These are phyloP conservation scores for Sylvia atricapilla DNA, from an alignment of 2,113 vertebrate species.

Conservation along the genomic window DNA sequence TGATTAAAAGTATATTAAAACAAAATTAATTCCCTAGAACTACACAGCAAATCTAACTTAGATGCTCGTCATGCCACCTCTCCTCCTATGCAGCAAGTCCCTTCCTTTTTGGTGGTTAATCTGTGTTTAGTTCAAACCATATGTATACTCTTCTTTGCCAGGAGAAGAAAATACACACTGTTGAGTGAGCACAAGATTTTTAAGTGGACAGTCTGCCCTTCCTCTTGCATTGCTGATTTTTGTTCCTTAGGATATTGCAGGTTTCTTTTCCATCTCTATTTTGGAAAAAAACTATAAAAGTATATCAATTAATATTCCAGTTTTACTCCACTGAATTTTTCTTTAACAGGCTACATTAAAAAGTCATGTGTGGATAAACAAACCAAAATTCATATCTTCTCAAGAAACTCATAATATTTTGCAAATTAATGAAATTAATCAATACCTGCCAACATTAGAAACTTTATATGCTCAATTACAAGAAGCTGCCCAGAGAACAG, in stretches of 20 bases:
- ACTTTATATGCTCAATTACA: not conserved
- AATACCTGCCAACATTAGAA: not conserved
- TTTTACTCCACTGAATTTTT: not conserved
- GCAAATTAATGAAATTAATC: not conserved
- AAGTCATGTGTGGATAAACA: not conserved
- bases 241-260: not conserved
- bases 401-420: not conserved
- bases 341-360: not conserved
- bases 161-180: not conserved
- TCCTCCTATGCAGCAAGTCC: not conserved
- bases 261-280: not conserved
- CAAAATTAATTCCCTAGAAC: not conserved
- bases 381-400: not conserved
- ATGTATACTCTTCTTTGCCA: not conserved
- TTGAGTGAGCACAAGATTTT: not conserved
- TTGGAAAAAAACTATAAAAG: not conserved
- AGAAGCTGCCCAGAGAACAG: not conserved
- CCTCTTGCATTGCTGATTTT: not conserved
- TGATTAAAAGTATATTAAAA: not conserved
- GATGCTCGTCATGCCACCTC: not conserved
- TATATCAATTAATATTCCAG: not conserved
- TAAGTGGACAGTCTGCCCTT: not conserved
- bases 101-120: not conserved
- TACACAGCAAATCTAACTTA: not conserved
- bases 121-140: not conserved